Base-by-base conservation (phyloP, 2,797 vertebrate species). In the Gallinago solitaria region DNA sequence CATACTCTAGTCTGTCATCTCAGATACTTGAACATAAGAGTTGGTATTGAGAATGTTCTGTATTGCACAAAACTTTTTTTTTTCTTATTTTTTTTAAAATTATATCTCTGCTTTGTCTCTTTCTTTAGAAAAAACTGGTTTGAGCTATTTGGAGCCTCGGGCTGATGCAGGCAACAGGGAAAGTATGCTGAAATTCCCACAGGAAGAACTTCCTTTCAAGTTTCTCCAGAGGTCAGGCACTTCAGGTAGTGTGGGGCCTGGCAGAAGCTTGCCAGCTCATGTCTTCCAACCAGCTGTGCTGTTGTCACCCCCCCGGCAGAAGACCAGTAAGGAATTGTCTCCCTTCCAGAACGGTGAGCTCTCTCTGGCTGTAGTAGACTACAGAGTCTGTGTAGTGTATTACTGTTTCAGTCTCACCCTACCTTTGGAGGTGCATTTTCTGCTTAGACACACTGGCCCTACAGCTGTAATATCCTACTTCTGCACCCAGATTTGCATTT, bases 251-350 rank as follows among this genome's bases (percentile, higher is more conserved):
- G 12, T 16, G 10, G 95, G 69, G 53, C 51, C 90, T 85, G 65
- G 47, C 79, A 71, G 32, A 43, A 95, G n/a, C 89, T 97, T 94
- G 54, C 96, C 81, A 53, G 39, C 77, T 71, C 97, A 83, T 13
- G 2, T 96, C 30, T 98, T 98, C 74, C 97, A 98, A 80, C 97
- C 98, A n/a, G 99, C 98, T 28, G 97, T 99, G 59, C 85, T 99
- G 78, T 97, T 99, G 79, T 99, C 99, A 16, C 99, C 99, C 2
- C 99, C 99, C 32, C 98, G 94, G 37, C 99, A 99, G 96, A 98
- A 97, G 81, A 98, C 98, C 96, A 98, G 89, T 89, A 96, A 95
- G 18, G 94, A 96, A 28, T 87, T 96, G 43, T 87, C 89, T 84
- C 88, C 90, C 33, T 18, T 93, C 51, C 96, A 91, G 69, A 96